A percentile compares a stretch with the other conserved stretches of the same genome.
These are phyloP conservation scores for Ormia ochracea DNA, from an alignment of 2,888 invertebrate genomes.

Conservation along the genomic window DNA sequence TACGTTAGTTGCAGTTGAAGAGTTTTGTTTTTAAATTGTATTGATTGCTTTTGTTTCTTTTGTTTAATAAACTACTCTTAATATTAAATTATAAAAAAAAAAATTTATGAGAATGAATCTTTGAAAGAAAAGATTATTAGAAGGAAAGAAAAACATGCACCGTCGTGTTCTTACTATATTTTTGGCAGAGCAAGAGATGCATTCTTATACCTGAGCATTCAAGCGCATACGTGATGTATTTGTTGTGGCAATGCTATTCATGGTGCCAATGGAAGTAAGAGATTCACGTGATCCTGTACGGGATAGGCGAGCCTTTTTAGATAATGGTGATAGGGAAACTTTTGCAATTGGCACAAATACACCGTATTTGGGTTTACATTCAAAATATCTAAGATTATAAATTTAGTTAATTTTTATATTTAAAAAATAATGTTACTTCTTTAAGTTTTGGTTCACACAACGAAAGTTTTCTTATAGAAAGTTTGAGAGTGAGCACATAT, in stretches of 20 bases:
- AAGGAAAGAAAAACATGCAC: constrained; percentile 41
- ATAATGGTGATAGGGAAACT: constrained; percentile 90
- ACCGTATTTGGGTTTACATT: constrained; percentile 92
- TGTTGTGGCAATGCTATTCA: constrained; percentile 79
- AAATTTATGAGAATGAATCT: constrained; percentile 9
- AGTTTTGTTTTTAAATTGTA: constrained; percentile 19
- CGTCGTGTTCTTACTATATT: constrained; percentile 4
- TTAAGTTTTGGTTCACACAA: background rate
- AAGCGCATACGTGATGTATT: constrained; percentile 77
- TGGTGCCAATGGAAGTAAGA: constrained; percentile 83
- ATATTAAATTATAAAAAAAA: constrained; percentile 30
- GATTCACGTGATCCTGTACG: constrained; percentile 91
- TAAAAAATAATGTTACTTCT: background rate
- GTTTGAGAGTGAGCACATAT: too few species aligned
- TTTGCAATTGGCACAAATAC: constrained; percentile 95
- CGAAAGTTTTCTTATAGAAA: too few species aligned
- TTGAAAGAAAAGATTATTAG: background rate
- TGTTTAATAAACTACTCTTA: background rate
- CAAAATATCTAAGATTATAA: constrained; percentile 88
- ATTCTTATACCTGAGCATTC: constrained; percentile 74
- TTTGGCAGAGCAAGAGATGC: constrained; percentile 9
- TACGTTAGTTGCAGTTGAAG: constrained; percentile 26
- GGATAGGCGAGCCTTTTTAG: constrained; percentile 82
- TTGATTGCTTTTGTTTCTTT: constrained; percentile 8
- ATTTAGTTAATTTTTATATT: background rate